Evolutionary conservation across 2,797 vertebrate species (phyloP), one percentile per base, ranked within the genome.

Genomic region (Phataginus tetradactyla): DNA sequence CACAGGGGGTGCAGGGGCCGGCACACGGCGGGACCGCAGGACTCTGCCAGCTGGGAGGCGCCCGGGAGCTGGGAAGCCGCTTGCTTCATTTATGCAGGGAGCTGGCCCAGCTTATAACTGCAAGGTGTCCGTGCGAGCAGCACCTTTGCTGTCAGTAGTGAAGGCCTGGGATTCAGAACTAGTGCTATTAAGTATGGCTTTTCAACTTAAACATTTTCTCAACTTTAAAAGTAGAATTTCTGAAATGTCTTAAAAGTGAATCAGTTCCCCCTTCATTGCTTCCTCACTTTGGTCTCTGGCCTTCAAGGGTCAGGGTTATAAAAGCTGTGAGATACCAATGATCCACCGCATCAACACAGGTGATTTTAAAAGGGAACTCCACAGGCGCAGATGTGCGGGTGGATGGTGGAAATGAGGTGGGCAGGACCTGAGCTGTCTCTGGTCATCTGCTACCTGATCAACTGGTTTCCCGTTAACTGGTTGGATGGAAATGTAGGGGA

Each of bases 51-150:
- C 53, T 0, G 11, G 66, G 32, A 29, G 8, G 18, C 39, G 25
- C 23, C 29, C 57, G 0, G 12, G 11, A 27, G 15, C 6, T 1
- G 20, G 63, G 71, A 42, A 66, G 45, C 13, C 21, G 2, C 12
- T 18, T 11, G 10, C 25, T 55, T 37, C 23, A 7, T 32, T 77
- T 9, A 57, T 29, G 34, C 3, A 27, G n/a, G 25, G 42, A 3
- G 0, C 4, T 3, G 3, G 27, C 37, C 4, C 0, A 1, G 42
- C n/a, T n/a, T 0, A 0, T 1, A n/a, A 4, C 4, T 27, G 17
- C 49, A 39, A 27, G 21, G 27, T 34, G 61, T 55, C 55, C 25
- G 9, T 71, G n/a, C 64, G 10, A 2, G 55, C 74, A 64, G 32
- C 45, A 29, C 7, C 10, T 5, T 53, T 61, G 42, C 34, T 14